A percentile compares a stretch with the other conserved stretches of the same genome.
Evolutionary conservation across 2,113 vertebrate species (phyloP).

Genomic region (Pachypanchax playfairii): DNA sequence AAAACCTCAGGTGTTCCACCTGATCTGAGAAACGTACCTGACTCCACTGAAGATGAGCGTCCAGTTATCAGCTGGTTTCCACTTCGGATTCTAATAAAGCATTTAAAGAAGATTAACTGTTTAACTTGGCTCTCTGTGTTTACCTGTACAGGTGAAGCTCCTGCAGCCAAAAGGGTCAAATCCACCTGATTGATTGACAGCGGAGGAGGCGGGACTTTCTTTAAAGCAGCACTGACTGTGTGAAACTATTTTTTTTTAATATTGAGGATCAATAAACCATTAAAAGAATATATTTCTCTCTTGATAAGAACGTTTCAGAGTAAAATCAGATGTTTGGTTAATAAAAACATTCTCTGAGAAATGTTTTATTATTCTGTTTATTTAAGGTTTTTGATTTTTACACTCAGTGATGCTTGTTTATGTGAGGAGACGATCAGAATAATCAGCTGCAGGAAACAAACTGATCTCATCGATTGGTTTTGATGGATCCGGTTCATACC

Average conservation of each 20-base stretch:
- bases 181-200: conserved; percentile 12
- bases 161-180: conserved; percentile 58
- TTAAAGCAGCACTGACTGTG: background rate
- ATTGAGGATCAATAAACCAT: background rate
- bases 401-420: too few species aligned
- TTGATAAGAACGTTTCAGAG: background rate
- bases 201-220: background rate
- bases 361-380: too few species aligned
- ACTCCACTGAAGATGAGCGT: too few species aligned
- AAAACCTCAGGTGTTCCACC: background rate
- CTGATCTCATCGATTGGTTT: too few species aligned
- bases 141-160: conserved; percentile 50
- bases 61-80: background rate
- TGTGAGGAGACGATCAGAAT: too few species aligned
- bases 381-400: too few species aligned
- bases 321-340: background rate
- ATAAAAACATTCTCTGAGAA: too few species aligned
- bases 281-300: background rate
- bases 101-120: background rate
- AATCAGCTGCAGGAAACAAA: too few species aligned
- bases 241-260: background rate
- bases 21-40: too few species aligned
- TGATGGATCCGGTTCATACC: too few species aligned
- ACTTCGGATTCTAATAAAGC: background rate
- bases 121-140: background rate